Evolutionary conservation across 2,113 vertebrate species (phyloP).

Genomic region (Chaetorhynchus papuensis): DNA sequence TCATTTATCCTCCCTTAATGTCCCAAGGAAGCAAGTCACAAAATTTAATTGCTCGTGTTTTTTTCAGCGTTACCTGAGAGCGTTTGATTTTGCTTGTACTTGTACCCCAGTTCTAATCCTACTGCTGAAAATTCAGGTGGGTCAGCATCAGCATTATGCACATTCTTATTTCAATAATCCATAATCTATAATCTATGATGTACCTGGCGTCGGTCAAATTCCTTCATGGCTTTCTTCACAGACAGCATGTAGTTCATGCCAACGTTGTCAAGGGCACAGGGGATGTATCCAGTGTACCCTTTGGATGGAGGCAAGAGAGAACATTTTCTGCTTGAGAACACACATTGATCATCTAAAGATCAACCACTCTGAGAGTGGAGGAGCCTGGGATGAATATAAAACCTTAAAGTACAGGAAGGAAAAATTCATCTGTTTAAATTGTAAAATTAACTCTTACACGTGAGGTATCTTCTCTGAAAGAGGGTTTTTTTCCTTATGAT

Average conservation of each 20-base stretch:
- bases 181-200: fast-evolving
- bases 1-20: neutral
- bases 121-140: neutral
- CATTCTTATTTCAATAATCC: neutral
- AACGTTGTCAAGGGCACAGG: neutral
- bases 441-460: neutral
- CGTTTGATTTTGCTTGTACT: neutral
- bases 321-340: neutral
- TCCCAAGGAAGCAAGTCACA: slow-evolving; percentile 8
- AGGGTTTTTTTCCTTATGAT: neutral
- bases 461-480: neutral
- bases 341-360: neutral
- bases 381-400: neutral
- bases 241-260: slow-evolving; percentile 13
- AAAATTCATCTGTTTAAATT: neutral
- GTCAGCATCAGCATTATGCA: neutral
- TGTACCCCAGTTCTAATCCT: neutral
- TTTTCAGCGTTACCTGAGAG: neutral
- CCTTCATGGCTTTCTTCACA: slow-evolving; percentile 55
- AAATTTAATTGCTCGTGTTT: neutral
- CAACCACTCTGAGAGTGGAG: neutral
- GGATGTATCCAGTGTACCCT: slow-evolving; percentile 70
- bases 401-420: neutral
- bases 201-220: slow-evolving; percentile 69
- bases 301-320: neutral